phyloP scores from a whole-genome alignment of 1,140 invertebrate species.

The Scaptomyza hsui region DNA sequence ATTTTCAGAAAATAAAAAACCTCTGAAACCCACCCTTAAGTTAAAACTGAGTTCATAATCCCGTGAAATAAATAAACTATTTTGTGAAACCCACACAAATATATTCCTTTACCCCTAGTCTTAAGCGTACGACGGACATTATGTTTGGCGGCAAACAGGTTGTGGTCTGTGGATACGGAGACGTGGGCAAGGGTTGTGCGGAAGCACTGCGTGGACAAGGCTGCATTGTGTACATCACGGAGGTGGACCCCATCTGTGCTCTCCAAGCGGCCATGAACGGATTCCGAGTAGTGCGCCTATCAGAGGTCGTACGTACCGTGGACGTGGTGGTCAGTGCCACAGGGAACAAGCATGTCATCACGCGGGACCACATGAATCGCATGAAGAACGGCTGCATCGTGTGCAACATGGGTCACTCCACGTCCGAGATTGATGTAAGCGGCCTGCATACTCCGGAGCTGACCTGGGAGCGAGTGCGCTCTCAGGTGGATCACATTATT shows the following conservation, averaged over 20 bases:
- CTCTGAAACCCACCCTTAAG: too few relatives aligned
- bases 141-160: slow-evolving; percentile 99
- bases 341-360: slow-evolving; percentile 98
- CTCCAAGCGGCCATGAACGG: slow-evolving; percentile 99
- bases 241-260: slow-evolving; percentile 99
- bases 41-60: too few relatives aligned
- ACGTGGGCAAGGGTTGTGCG: slow-evolving; percentile 99
- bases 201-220: slow-evolving; percentile 97
- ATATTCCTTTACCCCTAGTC: slow-evolving; percentile 31
- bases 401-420: slow-evolving; percentile 99
- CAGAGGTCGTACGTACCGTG: slow-evolving; percentile 94
- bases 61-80: too few relatives aligned
- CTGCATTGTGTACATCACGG: slow-evolving; percentile 96
- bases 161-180: slow-evolving; percentile 98
- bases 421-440: slow-evolving; percentile 98
- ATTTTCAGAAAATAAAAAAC: too few relatives aligned
- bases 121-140: slow-evolving; percentile 97
- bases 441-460: slow-evolving; percentile 96
- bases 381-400: slow-evolving; percentile 98
- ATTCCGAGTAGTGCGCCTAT: slow-evolving; percentile 96
- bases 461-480: slow-evolving; percentile 98
- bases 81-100: too few relatives aligned
- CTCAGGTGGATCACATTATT: slow-evolving; percentile 98
- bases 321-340: slow-evolving; percentile 98
- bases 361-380: slow-evolving; percentile 96